phyloP scores from a whole-genome alignment of 1,140 invertebrate species.

The Camponotus pennsylvanicus region DNA sequence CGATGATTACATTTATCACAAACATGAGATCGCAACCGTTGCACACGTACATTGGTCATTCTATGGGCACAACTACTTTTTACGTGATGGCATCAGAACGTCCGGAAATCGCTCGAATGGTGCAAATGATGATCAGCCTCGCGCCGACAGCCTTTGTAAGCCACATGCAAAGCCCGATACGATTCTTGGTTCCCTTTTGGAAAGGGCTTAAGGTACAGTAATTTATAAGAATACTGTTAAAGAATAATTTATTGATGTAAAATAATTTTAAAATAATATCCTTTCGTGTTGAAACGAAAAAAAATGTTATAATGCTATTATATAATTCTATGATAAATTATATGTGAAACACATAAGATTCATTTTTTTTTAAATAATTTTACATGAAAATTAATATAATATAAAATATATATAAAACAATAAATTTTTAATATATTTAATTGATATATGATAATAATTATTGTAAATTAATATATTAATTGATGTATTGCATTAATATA shows the following conservation, averaged over 20 bases:
- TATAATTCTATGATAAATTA: too few relatives aligned
- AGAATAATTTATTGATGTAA: not conserved
- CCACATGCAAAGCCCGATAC: slow-evolving; percentile 90
- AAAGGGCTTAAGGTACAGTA: slow-evolving; percentile 87
- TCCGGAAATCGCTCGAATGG: slow-evolving; percentile 85
- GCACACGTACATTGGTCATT: slow-evolving; percentile 87
- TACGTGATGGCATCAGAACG: slow-evolving; percentile 88
- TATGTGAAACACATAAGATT: too few relatives aligned
- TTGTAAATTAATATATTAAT: too few relatives aligned
- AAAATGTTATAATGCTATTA: too few relatives aligned
- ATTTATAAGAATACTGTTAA: not conserved
- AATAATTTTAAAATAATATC: too few relatives aligned
- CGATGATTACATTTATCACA: slow-evolving; percentile 86
- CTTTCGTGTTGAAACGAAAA: too few relatives aligned
- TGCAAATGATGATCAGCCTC: slow-evolving; percentile 88
- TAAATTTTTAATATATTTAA: too few relatives aligned
- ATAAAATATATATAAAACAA: too few relatives aligned
- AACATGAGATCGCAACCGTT: slow-evolving; percentile 67
- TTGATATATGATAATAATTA: too few relatives aligned
- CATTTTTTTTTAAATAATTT: too few relatives aligned
- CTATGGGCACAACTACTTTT: slow-evolving; percentile 89
- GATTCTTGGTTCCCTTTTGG: slow-evolving; percentile 87
- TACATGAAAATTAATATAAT: too few relatives aligned
- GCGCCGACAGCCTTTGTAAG: slow-evolving; percentile 92
- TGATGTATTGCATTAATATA: too few relatives aligned